Evolutionary conservation across 2,888 invertebrate species (phyloP).

Genomic region (Chloroclysta siterata): DNA sequence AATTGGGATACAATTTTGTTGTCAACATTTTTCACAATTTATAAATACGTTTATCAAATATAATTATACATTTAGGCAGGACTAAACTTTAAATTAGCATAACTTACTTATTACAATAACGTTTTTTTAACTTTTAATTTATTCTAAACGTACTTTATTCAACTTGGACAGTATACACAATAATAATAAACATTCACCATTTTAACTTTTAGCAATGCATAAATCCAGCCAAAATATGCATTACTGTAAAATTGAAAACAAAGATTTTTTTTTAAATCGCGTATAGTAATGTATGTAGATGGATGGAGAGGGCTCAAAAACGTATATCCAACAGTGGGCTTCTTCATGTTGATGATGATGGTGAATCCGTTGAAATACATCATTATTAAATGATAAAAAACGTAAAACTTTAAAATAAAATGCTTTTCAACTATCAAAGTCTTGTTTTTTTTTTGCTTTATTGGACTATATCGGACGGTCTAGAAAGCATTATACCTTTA

Average conservation of each 20-base stretch:
- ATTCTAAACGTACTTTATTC: not conserved
- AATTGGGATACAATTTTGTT: constrained; percentile 51
- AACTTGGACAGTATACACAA: not conserved
- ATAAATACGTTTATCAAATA: constrained; percentile 4
- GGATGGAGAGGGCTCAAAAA: too few species aligned
- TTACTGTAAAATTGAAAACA: constrained; percentile 38
- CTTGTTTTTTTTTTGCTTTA: too few species aligned
- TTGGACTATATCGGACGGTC: too few species aligned
- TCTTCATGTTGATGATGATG: too few species aligned
- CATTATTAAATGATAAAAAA: too few species aligned
- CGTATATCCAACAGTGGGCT: too few species aligned
- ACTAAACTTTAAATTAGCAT: not conserved
- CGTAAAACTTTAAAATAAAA: too few species aligned
- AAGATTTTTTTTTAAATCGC: too few species aligned
- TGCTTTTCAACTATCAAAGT: too few species aligned
- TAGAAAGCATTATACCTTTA: too few species aligned
- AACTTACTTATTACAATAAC: not conserved
- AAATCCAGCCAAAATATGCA: constrained; percentile 63
- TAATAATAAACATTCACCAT: not conserved
- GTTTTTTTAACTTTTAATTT: not conserved
- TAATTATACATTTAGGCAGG: constrained; percentile 5
- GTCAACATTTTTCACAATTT: constrained; percentile 53
- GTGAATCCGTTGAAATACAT: too few species aligned
- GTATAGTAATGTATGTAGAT: too few species aligned
- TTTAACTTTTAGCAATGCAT: constrained; percentile 48